phyloP scores from a whole-genome alignment of 2,113 vertebrate genomes.

The Antennarius striatus region DNA sequence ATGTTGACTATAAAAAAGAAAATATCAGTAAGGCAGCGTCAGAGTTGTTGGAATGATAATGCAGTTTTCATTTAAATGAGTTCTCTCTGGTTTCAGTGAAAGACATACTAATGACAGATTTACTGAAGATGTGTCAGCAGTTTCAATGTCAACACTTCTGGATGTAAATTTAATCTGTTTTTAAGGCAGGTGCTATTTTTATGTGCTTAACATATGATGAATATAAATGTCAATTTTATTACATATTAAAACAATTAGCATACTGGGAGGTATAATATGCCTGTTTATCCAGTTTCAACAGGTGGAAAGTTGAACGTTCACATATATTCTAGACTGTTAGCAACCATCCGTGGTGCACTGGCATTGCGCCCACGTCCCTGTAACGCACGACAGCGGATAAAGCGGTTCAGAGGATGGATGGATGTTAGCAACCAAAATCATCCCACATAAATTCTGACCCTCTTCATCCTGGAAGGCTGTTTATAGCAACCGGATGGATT shows the following conservation, averaged over 20 bases:
- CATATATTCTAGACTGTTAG: background rate
- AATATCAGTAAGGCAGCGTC: background rate
- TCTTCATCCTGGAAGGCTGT: background rate
- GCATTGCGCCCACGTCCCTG: too few species aligned
- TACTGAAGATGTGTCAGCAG: background rate
- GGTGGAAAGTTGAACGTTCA: background rate
- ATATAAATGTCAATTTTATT: background rate
- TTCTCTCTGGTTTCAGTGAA: background rate
- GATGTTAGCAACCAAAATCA: background rate
- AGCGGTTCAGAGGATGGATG: too few species aligned
- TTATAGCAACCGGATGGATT: background rate
- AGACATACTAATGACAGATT: too few species aligned
- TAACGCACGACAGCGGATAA: too few species aligned
- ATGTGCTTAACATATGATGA: background rate
- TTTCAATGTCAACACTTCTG: background rate
- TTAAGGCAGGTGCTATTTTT: constrained; percentile 2
- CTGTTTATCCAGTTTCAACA: background rate
- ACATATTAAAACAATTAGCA: background rate
- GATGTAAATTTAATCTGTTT: background rate
- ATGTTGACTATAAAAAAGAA: background rate
- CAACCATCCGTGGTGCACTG: background rate
- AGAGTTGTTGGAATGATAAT: background rate
- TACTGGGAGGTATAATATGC: background rate
- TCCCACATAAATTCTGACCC: background rate
- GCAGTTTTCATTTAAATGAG: background rate